Conservation (phyloP, 2,113 vertebrate species). For the Phainopepla nitens region DNA sequence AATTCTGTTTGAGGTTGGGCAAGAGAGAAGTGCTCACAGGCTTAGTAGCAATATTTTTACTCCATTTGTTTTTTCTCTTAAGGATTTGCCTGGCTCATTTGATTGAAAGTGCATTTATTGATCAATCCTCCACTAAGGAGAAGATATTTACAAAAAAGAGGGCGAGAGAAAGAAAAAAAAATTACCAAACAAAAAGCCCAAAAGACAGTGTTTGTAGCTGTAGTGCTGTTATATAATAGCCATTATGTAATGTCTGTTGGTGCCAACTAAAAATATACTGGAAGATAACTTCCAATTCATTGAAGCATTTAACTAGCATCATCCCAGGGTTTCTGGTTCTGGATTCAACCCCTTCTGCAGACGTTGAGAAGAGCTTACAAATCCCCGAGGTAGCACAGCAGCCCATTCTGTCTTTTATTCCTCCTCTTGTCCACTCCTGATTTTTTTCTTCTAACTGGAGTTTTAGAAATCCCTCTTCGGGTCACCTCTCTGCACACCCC, state of each 20-base stretch:
- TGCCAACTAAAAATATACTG: constrained; percentile 68
- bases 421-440: not conserved
- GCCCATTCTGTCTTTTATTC: not conserved
- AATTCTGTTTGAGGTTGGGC: constrained; percentile 64
- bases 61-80: constrained; percentile 17
- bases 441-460: not conserved
- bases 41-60: constrained; percentile 42
- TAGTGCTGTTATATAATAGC: constrained; percentile 55
- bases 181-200: not conserved
- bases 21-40: not conserved
- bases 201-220: constrained; percentile 18
- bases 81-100: constrained; percentile 33
- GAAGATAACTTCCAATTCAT: constrained; percentile 51
- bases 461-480: not conserved
- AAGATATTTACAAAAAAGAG: not conserved
- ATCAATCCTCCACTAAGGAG: not conserved
- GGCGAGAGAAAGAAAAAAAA: not conserved
- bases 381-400: not conserved
- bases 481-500: not conserved
- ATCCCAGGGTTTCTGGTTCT: not conserved
- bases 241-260: constrained; percentile 60
- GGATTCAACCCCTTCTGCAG: not conserved
- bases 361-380: not conserved
- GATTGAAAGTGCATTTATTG: constrained; percentile 7
- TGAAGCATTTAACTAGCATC: constrained; percentile 34